A percentile compares a stretch with the other conserved stretches of the same genome.
phyloP scores from a whole-genome alignment of 2,888 invertebrate species.

The Drosophila formosana region DNA sequence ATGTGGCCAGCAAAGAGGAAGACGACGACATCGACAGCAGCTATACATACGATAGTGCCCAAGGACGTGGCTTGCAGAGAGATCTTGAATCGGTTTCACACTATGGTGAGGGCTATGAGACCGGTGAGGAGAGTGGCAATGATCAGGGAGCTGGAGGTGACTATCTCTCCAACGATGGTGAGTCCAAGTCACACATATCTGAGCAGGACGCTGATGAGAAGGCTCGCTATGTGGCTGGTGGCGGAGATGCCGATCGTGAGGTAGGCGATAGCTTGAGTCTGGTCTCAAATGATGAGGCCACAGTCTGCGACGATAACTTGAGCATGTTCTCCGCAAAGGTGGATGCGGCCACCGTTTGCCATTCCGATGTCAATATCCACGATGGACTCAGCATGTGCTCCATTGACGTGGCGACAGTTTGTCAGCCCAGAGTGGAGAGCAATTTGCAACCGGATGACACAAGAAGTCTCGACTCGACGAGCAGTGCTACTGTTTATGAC shows the following conservation, averaged over 20 bases:
- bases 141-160: slow-evolving; percentile 8
- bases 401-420: slow-evolving; percentile 13
- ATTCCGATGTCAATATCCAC: background rate
- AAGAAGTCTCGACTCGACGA: slow-evolving; percentile 21
- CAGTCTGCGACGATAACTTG: slow-evolving; percentile 29
- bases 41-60: background rate
- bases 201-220: slow-evolving; percentile 1
- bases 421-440: background rate
- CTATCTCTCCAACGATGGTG: slow-evolving; percentile 20
- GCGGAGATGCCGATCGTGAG: background rate
- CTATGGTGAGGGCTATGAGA: background rate
- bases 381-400: slow-evolving; percentile 32
- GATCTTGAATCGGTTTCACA: background rate
- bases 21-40: slow-evolving; percentile 12
- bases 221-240: background rate
- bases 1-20: slow-evolving; percentile 26
- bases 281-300: slow-evolving; percentile 28
- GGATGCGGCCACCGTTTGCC: slow-evolving; percentile 1
- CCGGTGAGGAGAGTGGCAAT: background rate
- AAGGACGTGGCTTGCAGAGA: background rate
- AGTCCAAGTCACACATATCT: background rate
- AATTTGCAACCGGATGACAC: slow-evolving; percentile 1
- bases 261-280: slow-evolving; percentile 14
- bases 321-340: slow-evolving; percentile 34
- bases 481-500: slow-evolving; percentile 7